These are phyloP conservation scores for Lamprologus sp. DNA, from an alignment of 2,113 vertebrate species.

Conservation along the genomic window DNA sequence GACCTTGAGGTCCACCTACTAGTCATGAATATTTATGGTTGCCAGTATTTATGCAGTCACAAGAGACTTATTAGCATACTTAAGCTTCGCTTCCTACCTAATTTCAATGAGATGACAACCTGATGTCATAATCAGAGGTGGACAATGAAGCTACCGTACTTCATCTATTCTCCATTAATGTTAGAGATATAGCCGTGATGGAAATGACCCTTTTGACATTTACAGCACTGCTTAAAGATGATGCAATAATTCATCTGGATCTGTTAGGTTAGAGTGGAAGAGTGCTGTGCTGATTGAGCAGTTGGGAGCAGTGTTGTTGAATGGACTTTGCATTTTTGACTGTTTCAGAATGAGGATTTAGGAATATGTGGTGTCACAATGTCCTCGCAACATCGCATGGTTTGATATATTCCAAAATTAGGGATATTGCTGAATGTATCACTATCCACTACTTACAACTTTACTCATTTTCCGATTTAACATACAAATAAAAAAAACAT, in stretches of 20 bases:
- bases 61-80: neutral
- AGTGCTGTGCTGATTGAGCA: neutral
- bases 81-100: neutral
- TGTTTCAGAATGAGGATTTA: neutral
- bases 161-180: neutral
- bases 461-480: neutral
- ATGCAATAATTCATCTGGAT: neutral
- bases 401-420: neutral
- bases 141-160: neutral
- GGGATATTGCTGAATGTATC: neutral
- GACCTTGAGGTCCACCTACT: conserved; percentile 16
- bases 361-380: neutral
- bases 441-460: neutral
- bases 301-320: neutral
- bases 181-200: neutral
- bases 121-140: neutral
- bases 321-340: neutral
- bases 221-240: neutral
- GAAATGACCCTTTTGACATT: neutral
- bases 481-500: neutral
- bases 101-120: neutral
- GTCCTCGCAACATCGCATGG: no score
- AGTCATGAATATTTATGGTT: conserved; percentile 21
- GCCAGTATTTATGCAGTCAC: neutral
- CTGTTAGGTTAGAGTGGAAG: neutral